Evolutionary conservation across 2,113 vertebrate species (phyloP).

Genomic region (Cephalopterus ornatus): DNA sequence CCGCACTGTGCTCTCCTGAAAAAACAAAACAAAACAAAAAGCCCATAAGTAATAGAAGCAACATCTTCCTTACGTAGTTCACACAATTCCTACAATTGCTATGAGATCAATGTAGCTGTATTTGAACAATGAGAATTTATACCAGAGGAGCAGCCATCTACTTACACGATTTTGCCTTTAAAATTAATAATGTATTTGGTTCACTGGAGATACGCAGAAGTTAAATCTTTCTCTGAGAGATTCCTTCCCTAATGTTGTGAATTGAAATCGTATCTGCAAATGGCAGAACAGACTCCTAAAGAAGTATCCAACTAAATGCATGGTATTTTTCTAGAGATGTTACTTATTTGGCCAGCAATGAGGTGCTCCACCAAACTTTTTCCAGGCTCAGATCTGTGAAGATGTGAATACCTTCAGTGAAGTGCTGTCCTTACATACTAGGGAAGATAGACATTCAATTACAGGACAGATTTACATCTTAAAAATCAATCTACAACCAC

Average conservation of each 20-base stretch:
- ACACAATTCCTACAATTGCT: neutral
- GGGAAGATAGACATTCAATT: neutral
- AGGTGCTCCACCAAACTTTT: neutral
- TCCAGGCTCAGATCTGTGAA: neutral
- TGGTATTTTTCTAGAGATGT: neutral
- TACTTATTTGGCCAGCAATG: neutral
- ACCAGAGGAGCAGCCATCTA: neutral
- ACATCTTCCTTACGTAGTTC: neutral
- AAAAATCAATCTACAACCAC: neutral
- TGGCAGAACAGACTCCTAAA: neutral
- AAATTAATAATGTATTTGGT: neutral
- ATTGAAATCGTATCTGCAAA: neutral
- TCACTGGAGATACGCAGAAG: neutral
- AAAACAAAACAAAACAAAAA: neutral
- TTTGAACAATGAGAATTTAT: neutral
- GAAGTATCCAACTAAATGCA: neutral
- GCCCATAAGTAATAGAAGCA: neutral
- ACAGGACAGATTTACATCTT: neutral
- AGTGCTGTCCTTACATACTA: neutral
- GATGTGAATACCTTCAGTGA: neutral
- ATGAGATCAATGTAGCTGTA: neutral
- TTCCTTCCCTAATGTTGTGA: neutral
- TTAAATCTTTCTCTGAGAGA: neutral
- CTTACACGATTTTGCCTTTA: neutral
- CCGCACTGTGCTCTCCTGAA: conserved; percentile 82